phyloP scores from a whole-genome alignment of 2,113 vertebrate genomes.

The Phyllopteryx taeniolatus region DNA sequence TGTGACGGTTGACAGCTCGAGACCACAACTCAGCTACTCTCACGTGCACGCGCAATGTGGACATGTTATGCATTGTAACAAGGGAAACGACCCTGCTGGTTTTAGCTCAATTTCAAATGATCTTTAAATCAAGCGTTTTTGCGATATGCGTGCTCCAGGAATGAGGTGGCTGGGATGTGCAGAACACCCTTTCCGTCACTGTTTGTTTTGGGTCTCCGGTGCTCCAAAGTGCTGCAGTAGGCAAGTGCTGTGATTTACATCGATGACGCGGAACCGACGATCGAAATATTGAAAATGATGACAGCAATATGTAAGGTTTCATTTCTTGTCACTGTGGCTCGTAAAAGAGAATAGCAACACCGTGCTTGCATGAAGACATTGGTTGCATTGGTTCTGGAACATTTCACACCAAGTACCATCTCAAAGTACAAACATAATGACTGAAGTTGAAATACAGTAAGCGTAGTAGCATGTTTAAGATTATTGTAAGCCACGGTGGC shows the following conservation, averaged over 20 bases:
- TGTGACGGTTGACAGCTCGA: conserved; percentile 89
- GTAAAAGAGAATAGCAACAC: no score
- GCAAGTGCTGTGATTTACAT: conserved; percentile 21
- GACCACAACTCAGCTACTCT: conserved; percentile 72
- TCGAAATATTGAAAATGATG: no score
- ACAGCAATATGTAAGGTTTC: no score
- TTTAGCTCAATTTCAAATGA: background rate
- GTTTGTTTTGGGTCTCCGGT: conserved; percentile 24
- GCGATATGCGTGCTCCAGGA: conserved; percentile 46
- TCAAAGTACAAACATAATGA: no score
- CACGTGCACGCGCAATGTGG: conserved; percentile 39
- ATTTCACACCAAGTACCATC: no score
- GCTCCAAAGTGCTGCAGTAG: conserved; percentile 55
- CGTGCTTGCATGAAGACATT: no score
- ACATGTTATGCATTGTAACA: background rate
- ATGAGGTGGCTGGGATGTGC: conserved; percentile 65
- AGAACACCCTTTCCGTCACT: conserved; percentile 68
- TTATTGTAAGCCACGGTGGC: no score
- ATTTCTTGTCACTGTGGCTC: no score
- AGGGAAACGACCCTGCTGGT: background rate
- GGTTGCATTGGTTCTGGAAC: no score
- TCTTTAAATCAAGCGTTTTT: background rate
- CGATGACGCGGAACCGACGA: no score
- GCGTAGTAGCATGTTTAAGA: no score
- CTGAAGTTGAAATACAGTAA: no score